A percentile compares a stretch with the other conserved stretches of the same genome.
These are phyloP conservation scores for Operophtera brumata DNA, from an alignment of 2,888 invertebrate genomes.

Conservation along the genomic window DNA sequence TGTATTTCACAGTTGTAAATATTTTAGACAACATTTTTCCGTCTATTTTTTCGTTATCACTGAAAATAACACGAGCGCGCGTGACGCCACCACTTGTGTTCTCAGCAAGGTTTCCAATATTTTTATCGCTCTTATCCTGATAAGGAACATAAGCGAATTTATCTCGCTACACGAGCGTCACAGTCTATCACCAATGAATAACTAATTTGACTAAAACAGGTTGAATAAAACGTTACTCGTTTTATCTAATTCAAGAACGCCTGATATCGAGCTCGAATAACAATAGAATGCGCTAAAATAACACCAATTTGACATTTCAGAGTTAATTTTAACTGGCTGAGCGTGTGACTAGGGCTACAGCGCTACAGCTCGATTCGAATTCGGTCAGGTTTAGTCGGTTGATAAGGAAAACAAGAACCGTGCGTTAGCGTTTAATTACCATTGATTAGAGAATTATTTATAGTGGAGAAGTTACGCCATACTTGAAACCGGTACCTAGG, in stretches of 20 bases:
- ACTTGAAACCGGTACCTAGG: neutral
- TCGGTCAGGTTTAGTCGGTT: conserved; percentile 13
- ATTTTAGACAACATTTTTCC: conserved; percentile 69
- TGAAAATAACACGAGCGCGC: conserved; percentile 38
- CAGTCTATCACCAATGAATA: conserved; percentile 13
- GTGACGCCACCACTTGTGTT: conserved; percentile 52
- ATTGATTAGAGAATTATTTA: conserved; percentile 12
- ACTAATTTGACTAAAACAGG: conserved; percentile 22
- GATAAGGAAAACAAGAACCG: conserved; percentile 14
- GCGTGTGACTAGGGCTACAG: conserved; percentile 7
- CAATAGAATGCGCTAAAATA: conserved; percentile 26
- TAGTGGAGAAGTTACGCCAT: neutral
- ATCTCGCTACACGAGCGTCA: conserved; percentile 46
- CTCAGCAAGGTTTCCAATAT: conserved; percentile 59
- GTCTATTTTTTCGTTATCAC: conserved; percentile 16
- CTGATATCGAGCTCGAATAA: conserved; percentile 25
- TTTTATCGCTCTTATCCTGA: conserved; percentile 75
- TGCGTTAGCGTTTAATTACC: conserved; percentile 21
- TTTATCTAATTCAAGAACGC: conserved; percentile 1
- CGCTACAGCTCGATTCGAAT: neutral
- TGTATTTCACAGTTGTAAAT: conserved; percentile 72
- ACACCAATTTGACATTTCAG: conserved; percentile 32
- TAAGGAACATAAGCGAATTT: conserved; percentile 72
- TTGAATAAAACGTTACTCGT: neutral
- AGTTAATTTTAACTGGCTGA: conserved; percentile 31